These are phyloP conservation scores for Neelides folsomi DNA, from an alignment of 2,888 invertebrate genomes.

Conservation along the genomic window DNA sequence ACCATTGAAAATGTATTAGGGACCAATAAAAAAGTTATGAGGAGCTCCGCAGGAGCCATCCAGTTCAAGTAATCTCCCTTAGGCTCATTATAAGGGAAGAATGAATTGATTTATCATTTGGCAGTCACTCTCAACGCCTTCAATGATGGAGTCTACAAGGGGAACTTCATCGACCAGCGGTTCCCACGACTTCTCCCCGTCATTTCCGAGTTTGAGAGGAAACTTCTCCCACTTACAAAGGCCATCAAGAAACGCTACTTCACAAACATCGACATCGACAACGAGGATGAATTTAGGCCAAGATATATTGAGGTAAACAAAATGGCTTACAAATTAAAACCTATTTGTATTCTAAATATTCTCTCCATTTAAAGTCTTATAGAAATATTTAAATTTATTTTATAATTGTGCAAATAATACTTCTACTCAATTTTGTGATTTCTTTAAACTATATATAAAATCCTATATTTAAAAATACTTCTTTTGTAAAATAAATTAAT, in stretches of 20 bases:
- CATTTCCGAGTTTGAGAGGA: conserved; percentile 33
- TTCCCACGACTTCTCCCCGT: conserved; percentile 33
- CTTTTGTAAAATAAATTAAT: too few relatives aligned
- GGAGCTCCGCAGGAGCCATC: too few relatives aligned
- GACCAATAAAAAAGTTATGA: too few relatives aligned
- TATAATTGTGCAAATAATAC: too few relatives aligned
- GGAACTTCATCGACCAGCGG: conserved; percentile 34
- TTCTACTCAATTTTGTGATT: too few relatives aligned
- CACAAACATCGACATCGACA: conserved; percentile 34
- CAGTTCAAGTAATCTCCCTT: too few relatives aligned
- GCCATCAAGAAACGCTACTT: conserved; percentile 34
- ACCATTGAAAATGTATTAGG: too few relatives aligned
- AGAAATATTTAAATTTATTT: too few relatives aligned
- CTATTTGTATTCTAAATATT: neutral
- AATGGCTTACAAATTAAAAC: neutral
- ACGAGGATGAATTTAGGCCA: conserved; percentile 34
- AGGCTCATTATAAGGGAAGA: too few relatives aligned
- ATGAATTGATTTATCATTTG: neutral
- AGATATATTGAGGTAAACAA: conserved; percentile 32
- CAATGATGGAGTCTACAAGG: conserved; percentile 34
- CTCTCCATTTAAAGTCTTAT: too few relatives aligned
- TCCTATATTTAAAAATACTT: too few relatives aligned
- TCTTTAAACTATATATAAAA: too few relatives aligned
- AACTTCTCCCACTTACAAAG: conserved; percentile 33
- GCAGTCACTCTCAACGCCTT: conserved; percentile 34